These are phyloP conservation scores for Latheticus oryzae DNA, from an alignment of 2,888 invertebrate species.

Conservation along the genomic window DNA sequence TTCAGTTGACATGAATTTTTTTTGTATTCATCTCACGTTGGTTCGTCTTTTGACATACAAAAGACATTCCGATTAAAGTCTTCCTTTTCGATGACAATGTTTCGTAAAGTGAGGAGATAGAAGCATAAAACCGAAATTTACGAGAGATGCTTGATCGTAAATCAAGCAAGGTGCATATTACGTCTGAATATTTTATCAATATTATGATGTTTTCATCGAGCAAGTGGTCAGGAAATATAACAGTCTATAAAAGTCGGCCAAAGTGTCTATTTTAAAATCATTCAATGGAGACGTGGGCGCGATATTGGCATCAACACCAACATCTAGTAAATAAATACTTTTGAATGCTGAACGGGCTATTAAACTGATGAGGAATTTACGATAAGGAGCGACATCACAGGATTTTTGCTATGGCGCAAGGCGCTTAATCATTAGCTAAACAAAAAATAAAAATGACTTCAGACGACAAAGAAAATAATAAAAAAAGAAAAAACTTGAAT, in stretches of 20 bases:
- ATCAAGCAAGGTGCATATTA: slow-evolving; percentile 26
- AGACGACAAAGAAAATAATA: not conserved
- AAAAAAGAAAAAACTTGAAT: not conserved
- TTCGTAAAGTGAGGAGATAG: too few relatives aligned
- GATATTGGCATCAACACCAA: slow-evolving; percentile 48
- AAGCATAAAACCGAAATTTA: slow-evolving; percentile 32
- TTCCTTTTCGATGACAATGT: slow-evolving; percentile 5
- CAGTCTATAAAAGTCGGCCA: slow-evolving; percentile 48
- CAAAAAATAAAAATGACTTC: not conserved
- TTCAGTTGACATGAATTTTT: slow-evolving; percentile 44
- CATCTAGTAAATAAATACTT: slow-evolving; percentile 48
- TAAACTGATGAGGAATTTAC: slow-evolving; percentile 33
- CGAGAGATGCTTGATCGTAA: slow-evolving; percentile 18
- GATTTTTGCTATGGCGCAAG: slow-evolving; percentile 7
- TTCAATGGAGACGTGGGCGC: slow-evolving; percentile 49
- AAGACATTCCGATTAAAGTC: slow-evolving; percentile 29
- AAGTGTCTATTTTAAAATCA: slow-evolving; percentile 51
- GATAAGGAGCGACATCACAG: slow-evolving; percentile 16
- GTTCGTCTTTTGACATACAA: slow-evolving; percentile 33
- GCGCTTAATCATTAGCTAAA: slow-evolving; percentile 6
- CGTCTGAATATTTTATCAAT: slow-evolving; percentile 36
- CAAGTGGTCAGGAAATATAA: slow-evolving; percentile 44
- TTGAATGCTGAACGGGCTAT: slow-evolving; percentile 33
- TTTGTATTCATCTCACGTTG: slow-evolving; percentile 43
- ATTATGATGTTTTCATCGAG: slow-evolving; percentile 45